A percentile compares a stretch with the other conserved stretches of the same genome.
Evolutionary conservation across 2,797 vertebrate genomes (phyloP).

Genomic region (Myotis pilosus): DNA sequence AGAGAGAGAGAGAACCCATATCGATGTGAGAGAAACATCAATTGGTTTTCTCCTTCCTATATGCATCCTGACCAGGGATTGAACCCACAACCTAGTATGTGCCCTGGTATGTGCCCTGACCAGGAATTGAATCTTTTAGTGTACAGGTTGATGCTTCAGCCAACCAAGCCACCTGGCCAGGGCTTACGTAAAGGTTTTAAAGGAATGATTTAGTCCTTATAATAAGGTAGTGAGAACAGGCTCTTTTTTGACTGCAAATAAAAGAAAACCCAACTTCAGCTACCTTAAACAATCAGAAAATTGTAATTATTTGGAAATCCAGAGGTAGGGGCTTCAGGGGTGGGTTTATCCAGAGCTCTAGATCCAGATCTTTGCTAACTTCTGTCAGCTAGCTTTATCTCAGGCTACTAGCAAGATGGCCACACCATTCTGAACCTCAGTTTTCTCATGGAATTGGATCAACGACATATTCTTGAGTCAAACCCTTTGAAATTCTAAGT

Average conservation of each 20-base stretch:
- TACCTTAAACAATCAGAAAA: background rate
- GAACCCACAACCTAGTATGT: background rate
- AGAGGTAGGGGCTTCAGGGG: background rate
- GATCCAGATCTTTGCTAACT: background rate
- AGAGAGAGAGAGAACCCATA: background rate
- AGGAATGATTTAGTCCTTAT: background rate
- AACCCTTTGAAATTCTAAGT: background rate
- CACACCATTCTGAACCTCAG: background rate
- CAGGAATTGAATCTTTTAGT: background rate
- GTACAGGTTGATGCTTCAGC: background rate
- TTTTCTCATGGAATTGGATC: background rate
- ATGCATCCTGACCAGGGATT: background rate
- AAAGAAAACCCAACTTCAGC: background rate
- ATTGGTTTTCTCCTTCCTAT: background rate
- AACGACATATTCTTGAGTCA: background rate
- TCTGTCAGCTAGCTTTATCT: background rate
- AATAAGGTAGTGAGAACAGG: background rate
- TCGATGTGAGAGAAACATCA: background rate
- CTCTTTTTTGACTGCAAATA: background rate
- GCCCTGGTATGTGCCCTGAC: background rate
- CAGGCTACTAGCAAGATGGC: background rate
- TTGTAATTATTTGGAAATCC: background rate
- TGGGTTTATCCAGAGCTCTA: background rate
- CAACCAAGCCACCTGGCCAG: background rate
- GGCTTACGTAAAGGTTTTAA: constrained; percentile 18